Conservation (phyloP, 2,113 vertebrate genomes). For the pig (Sus scrofa) region DNA sequence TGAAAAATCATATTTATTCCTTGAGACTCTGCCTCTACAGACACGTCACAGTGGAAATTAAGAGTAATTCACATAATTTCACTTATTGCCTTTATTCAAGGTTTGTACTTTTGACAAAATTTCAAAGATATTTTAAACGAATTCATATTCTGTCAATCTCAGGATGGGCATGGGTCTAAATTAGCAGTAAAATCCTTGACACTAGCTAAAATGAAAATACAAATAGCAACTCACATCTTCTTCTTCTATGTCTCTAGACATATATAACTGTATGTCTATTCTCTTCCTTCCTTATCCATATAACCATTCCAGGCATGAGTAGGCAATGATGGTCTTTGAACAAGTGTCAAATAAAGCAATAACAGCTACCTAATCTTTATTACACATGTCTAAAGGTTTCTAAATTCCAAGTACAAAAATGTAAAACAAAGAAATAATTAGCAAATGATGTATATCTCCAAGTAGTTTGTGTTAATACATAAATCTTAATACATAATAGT, state of each 20-base stretch:
- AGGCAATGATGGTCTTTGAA: neutral
- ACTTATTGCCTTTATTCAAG: neutral
- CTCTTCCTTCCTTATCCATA: neutral
- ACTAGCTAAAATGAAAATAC: neutral
- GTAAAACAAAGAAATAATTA: neutral
- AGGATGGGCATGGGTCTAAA: neutral
- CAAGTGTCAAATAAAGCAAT: neutral
- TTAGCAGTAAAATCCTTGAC: neutral
- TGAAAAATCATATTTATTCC: neutral
- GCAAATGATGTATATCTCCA: neutral
- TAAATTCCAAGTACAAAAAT: conserved; percentile 4
- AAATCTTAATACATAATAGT: too few species aligned
- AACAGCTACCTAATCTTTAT: neutral
- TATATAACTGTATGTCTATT: neutral
- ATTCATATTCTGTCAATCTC: neutral
- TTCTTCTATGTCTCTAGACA: neutral
- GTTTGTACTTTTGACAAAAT: conserved; percentile 14
- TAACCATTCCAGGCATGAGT: too few species aligned
- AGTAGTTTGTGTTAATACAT: too few species aligned
- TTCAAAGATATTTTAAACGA: neutral
- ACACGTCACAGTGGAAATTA: neutral
- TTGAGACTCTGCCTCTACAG: neutral
- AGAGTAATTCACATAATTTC: conserved; percentile 18
- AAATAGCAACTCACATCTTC: neutral
- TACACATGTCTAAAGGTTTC: neutral